These are phyloP conservation scores for Cantharis nigra DNA, from an alignment of 2,888 invertebrate species.

Conservation along the genomic window DNA sequence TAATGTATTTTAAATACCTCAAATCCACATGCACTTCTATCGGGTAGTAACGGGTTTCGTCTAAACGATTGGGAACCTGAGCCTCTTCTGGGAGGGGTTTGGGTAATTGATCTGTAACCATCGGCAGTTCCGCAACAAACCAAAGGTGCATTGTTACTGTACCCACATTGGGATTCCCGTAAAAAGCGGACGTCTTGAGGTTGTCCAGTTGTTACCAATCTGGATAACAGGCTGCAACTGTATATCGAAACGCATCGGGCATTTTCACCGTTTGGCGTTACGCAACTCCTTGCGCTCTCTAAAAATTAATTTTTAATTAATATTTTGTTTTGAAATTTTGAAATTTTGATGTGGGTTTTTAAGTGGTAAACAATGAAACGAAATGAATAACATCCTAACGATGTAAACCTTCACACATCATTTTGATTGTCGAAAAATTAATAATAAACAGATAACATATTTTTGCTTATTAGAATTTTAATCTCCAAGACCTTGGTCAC, in stretches of 20 bases:
- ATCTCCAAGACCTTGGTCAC: background rate
- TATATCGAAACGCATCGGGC: constrained; percentile 56
- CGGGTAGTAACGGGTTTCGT: constrained; percentile 34
- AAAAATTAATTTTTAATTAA: background rate
- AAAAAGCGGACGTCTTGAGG: constrained; percentile 41
- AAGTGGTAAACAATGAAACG: too few relatives aligned
- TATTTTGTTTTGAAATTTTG: background rate
- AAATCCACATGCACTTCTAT: constrained; percentile 40
- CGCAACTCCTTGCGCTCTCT: constrained; percentile 39
- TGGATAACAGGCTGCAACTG: constrained; percentile 51
- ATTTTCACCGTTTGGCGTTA: constrained; percentile 50
- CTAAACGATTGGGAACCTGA: background rate
- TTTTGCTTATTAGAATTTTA: background rate
- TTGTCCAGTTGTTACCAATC: constrained; percentile 44
- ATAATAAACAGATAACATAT: background rate
- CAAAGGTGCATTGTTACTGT: constrained; percentile 51
- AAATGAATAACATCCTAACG: background rate
- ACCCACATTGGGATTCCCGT: constrained; percentile 58
- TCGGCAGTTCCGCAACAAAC: constrained; percentile 54
- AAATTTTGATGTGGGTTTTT: background rate
- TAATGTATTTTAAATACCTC: background rate
- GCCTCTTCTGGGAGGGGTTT: background rate
- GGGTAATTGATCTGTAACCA: background rate
- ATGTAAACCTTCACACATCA: background rate
- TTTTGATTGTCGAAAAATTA: background rate